Conservation (phyloP, 2,888 invertebrate species). For the Cerceris ruficornis region DNA sequence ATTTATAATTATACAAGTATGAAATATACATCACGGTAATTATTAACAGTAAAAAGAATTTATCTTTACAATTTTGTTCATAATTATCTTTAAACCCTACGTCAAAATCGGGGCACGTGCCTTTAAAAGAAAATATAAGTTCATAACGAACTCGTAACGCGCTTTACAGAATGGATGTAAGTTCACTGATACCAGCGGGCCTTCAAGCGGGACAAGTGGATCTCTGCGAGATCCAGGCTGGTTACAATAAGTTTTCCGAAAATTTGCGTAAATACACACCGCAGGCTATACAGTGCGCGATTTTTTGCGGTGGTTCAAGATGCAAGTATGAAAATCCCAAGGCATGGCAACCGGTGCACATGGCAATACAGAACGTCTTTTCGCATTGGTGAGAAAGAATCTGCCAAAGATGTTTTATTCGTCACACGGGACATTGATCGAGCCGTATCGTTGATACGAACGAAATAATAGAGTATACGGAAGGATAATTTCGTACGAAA, state of each 20-base stretch:
- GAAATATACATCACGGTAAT: not conserved
- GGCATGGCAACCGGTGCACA: constrained; percentile 84
- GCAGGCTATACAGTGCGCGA: constrained; percentile 88
- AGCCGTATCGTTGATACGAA: not conserved
- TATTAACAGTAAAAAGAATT: not conserved
- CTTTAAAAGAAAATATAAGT: not conserved
- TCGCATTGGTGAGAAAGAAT: constrained; percentile 90
- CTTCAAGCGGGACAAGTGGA: constrained; percentile 71
- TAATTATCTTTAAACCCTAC: no score
- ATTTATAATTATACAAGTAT: no score
- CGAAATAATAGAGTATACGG: no score
- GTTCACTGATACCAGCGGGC: constrained; percentile 77
- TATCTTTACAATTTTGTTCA: no score
- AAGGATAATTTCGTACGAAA: no score
- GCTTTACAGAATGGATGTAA: constrained; percentile 75
- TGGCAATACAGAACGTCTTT: constrained; percentile 91
- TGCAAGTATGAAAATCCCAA: constrained; percentile 91
- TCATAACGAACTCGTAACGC: not conserved
- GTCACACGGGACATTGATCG: not conserved
- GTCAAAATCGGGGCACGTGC: not conserved
- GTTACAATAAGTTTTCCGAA: constrained; percentile 82
- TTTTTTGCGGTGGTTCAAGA: constrained; percentile 92
- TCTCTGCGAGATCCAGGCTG: constrained; percentile 70
- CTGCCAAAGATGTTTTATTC: not conserved
- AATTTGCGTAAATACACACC: constrained; percentile 86